Conservation (phyloP, 2,113 vertebrate species). For the Trichomycterus rosablanca region DNA sequence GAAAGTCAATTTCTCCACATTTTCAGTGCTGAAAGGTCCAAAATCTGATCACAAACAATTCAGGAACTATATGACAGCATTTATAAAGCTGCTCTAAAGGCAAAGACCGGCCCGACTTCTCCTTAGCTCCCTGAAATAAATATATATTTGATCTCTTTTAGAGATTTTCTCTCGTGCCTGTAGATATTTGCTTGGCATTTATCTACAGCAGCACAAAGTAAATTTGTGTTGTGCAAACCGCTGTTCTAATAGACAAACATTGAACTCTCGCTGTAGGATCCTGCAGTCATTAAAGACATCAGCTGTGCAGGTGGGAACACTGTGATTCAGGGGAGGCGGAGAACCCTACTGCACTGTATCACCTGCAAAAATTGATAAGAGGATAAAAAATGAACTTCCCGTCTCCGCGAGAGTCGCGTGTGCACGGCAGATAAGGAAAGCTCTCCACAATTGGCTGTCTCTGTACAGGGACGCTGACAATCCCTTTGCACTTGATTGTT, state of each 20-base stretch:
- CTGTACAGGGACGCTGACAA: conserved; percentile 22
- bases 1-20: too few species aligned
- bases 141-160: too few species aligned
- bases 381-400: conserved; percentile 30
- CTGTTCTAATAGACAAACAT: conserved; percentile 4
- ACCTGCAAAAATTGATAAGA: conserved; percentile 44
- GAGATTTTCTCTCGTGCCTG: too few species aligned
- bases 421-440: conserved; percentile 37
- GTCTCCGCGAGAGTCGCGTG: conserved; percentile 16
- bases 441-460: conserved; percentile 11
- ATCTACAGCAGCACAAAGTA: conserved; percentile 5
- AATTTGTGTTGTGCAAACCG: conserved; percentile 17
- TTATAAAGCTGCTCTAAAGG: too few species aligned
- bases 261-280: conserved; percentile 12
- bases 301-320: conserved; percentile 10
- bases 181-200: neutral
- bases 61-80: too few species aligned
- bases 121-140: too few species aligned
- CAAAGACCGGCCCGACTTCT: too few species aligned
- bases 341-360: conserved; percentile 29
- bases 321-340: neutral
- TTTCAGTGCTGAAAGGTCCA: too few species aligned
- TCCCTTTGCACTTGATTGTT: conserved; percentile 41
- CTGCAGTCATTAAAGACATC: conserved; percentile 22
- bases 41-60: too few species aligned